Percentiles rank a stretch among this genome's conserved stretches.
Evolutionary conservation across 1,140 invertebrate genomes (phyloP).

Genomic region (Neuroterus valhalla): DNA sequence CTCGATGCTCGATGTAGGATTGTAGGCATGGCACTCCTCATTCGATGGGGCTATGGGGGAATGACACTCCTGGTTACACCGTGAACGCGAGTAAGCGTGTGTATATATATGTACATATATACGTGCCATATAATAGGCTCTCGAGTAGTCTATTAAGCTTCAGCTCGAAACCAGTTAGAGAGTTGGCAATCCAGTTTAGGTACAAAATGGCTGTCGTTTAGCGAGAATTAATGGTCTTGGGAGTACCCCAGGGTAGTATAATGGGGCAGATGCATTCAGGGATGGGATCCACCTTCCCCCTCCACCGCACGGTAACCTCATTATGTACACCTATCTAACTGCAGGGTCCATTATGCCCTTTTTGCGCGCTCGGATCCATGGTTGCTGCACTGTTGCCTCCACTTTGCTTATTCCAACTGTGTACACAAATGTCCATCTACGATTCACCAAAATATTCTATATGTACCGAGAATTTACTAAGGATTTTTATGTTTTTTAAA

Average conservation of each 20-base stretch:
- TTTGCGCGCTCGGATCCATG: constrained; percentile 56
- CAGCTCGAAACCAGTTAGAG: constrained; percentile 73
- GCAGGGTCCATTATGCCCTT: constrained; percentile 69
- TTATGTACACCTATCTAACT: constrained; percentile 71
- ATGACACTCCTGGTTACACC: constrained; percentile 46
- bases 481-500: too few species aligned
- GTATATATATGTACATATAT: constrained; percentile 29
- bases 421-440: too few species aligned
- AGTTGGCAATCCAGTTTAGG: constrained; percentile 76
- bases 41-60: constrained; percentile 39
- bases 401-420: neutral
- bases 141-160: constrained; percentile 74
- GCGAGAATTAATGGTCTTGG: constrained; percentile 74
- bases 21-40: constrained; percentile 14
- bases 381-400: neutral
- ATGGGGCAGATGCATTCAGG: constrained; percentile 73
- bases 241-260: constrained; percentile 70
- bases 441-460: too few species aligned
- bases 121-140: constrained; percentile 68
- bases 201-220: constrained; percentile 77
- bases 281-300: constrained; percentile 49
- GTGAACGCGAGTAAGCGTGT: constrained; percentile 43
- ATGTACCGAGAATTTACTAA: too few species aligned
- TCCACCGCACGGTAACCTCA: constrained; percentile 60
- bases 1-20: neutral